Base-by-base conservation (phyloP, 2,888 invertebrate species). In the Dermolepida albohirtum region DNA sequence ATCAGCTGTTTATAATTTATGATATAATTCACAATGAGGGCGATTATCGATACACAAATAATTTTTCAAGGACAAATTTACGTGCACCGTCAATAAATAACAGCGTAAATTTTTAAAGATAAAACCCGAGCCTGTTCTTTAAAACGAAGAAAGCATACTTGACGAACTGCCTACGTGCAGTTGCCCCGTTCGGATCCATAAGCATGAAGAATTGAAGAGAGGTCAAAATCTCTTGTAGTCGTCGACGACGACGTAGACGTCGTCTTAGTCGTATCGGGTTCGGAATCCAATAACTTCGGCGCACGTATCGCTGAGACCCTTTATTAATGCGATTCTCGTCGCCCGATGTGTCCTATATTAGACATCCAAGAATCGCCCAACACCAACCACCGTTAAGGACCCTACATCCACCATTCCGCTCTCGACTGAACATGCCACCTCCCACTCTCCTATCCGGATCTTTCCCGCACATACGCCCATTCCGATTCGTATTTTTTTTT, bases 311-410 rank as follows among this genome's bases (percentile, higher is more conserved):
- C 75, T 34, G 71, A 70, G 70, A 72, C 75, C 73, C 75, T 75
- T 77, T 77, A 77, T 77, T 77, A 77, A 77, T 77, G 75, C 75
- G 76, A 76, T 76, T 75, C 73, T 74, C 74, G 76, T 75, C 75
- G 74, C 73, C 75, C 75, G 72, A 74, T 75, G 76, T 75, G 76
- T 75, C 75, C 75, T 74, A 76, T 77, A 77, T 77, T 76, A 75
- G 76, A 76, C 75, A 71, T 72, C 74, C 72, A 73, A 68, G 74
- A 73, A 71, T 70, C 66, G 69, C 64, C 66, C 51, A 12, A 22
- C 43, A 43, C 62, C 52, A 34, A 39, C 54, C 40, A 17, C 40
- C 40, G n/a, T 5, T 54, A 40, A n/a, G 50, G 17, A 50, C 14
- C 49, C 14, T 11, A 44, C 44, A 57, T 47, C 34, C 55, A 55